Percentiles rank a stretch among this genome's conserved stretches.
These are phyloP conservation scores for Fistularia commersonii DNA, from an alignment of 2,797 vertebrate genomes.

Conservation along the genomic window DNA sequence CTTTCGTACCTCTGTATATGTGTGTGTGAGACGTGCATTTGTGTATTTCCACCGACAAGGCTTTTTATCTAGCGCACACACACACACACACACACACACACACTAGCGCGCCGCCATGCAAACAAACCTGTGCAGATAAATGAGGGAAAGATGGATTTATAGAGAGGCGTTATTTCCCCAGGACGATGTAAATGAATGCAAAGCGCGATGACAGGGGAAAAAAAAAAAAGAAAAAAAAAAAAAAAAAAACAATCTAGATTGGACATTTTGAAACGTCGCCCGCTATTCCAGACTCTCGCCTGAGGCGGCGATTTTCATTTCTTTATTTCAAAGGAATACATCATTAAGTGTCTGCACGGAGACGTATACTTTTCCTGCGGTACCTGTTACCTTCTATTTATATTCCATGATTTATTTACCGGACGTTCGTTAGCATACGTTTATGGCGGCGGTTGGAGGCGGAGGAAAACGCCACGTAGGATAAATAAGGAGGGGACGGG, in stretches of 20 bases:
- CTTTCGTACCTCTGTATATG: too few species aligned
- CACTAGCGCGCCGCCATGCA: neutral
- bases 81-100: too few species aligned
- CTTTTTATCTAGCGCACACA: too few species aligned
- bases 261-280: slow-evolving; percentile 54
- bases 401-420: slow-evolving; percentile 64
- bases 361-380: slow-evolving; percentile 49
- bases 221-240: neutral
- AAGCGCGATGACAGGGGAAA: too few species aligned
- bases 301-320: slow-evolving; percentile 52
- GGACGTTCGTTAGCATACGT: slow-evolving; percentile 45
- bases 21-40: too few species aligned
- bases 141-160: slow-evolving; percentile 31
- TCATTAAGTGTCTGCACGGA: slow-evolving; percentile 58
- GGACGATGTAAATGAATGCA: slow-evolving; percentile 49
- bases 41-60: too few species aligned
- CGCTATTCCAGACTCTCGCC: slow-evolving; percentile 45
- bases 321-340: slow-evolving; percentile 63
- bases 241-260: slow-evolving; percentile 34
- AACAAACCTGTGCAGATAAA: neutral
- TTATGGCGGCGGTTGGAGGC: slow-evolving; percentile 10
- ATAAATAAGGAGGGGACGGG: too few species aligned
- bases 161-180: slow-evolving; percentile 20
- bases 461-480: too few species aligned
- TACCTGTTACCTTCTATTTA: slow-evolving; percentile 60